phyloP scores from a whole-genome alignment of 92 coral and sea anemone genomes.

The Zoanthus solanderi region DNA sequence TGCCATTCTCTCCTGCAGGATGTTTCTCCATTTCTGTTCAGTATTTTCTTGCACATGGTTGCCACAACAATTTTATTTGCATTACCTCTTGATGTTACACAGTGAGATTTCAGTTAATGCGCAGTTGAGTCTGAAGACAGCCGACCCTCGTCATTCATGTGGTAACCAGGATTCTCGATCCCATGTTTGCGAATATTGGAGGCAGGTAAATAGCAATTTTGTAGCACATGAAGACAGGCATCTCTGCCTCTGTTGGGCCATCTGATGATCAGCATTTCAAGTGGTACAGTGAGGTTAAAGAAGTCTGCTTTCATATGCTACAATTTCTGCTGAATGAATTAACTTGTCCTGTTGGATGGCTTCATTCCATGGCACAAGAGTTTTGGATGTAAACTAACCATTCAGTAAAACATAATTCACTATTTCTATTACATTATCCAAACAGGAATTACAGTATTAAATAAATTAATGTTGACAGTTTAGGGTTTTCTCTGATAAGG shows the following conservation, averaged over 20 bases:
- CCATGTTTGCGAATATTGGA: slow-evolving; percentile 21
- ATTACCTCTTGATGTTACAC: slow-evolving; percentile 79
- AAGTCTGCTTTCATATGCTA: background rate
- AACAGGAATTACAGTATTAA: too few relatives aligned
- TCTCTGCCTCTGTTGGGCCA: background rate
- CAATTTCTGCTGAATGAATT: slow-evolving; percentile 18
- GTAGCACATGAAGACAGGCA: background rate
- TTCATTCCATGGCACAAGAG: background rate
- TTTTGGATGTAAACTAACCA: too few relatives aligned
- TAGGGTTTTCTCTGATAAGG: too few relatives aligned
- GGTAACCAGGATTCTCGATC: slow-evolving; percentile 29
- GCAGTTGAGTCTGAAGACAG: slow-evolving; percentile 30
- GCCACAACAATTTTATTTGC: slow-evolving; percentile 76
- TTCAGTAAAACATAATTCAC: too few relatives aligned
- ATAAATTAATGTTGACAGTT: too few relatives aligned
- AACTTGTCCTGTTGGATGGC: slow-evolving; percentile 26
- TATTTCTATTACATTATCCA: too few relatives aligned
- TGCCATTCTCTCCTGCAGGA: slow-evolving; percentile 44
- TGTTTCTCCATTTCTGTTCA: slow-evolving; percentile 2
- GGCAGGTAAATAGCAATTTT: slow-evolving; percentile 41
- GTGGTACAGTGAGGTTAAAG: background rate
- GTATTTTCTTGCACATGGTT: slow-evolving; percentile 43
- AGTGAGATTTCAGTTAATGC: slow-evolving; percentile 48
- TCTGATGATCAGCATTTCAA: background rate
- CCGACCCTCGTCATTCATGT: slow-evolving; percentile 5